phyloP scores from a whole-genome alignment of 2,113 vertebrate genomes.

The Myiopsitta monachus region DNA sequence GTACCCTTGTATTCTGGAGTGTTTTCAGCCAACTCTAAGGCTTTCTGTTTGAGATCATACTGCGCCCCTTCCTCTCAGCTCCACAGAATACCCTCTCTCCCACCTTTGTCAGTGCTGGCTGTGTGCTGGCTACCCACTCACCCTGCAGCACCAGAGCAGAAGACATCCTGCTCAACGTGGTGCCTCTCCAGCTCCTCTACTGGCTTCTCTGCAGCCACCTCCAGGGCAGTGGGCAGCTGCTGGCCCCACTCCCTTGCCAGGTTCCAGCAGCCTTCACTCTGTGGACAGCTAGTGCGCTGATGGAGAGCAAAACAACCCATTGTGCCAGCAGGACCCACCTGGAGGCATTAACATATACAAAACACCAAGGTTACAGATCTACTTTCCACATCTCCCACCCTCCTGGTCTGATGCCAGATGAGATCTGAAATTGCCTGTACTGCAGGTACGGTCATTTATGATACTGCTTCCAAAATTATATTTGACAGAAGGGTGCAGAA shows the following conservation, averaged over 20 bases:
- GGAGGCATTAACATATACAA: fast-evolving
- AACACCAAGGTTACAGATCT: not conserved
- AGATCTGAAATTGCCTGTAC: not conserved
- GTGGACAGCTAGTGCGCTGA: not conserved
- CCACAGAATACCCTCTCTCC: not conserved
- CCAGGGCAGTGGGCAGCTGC: not conserved
- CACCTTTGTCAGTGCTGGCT: not conserved
- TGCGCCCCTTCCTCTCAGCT: not conserved
- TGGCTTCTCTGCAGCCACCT: not conserved
- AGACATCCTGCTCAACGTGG: fast-evolving
- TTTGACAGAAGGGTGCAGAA: not conserved
- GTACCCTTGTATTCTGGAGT: not conserved
- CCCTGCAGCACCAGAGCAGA: not conserved
- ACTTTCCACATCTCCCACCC: not conserved
- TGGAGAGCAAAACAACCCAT: not conserved
- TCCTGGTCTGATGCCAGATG: not conserved
- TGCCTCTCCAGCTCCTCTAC: not conserved
- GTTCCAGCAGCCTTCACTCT: not conserved
- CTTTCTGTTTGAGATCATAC: not conserved
- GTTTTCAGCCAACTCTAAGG: not conserved
- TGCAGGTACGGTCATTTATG: not conserved
- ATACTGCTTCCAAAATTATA: not conserved
- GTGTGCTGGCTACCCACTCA: not conserved
- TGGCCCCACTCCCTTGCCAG: not conserved
- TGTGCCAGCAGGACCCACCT: not conserved